Base-by-base conservation (phyloP, 2,797 vertebrate species). In the Gallinago stenura region DNA sequence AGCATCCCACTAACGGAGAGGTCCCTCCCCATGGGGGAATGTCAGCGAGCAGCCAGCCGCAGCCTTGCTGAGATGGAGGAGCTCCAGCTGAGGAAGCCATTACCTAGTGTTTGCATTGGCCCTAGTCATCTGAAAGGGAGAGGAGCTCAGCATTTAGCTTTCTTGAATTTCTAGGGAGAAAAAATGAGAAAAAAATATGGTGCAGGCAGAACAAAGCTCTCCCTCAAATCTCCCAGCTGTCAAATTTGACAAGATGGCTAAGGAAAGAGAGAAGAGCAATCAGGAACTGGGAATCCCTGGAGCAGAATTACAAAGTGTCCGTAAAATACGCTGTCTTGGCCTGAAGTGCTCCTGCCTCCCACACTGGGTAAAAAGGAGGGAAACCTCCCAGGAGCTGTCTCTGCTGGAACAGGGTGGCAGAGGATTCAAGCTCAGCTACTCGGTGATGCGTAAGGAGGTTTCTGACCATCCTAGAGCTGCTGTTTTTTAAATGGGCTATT, bases 31-130 rank as follows among this genome's bases (percentile, higher is more conserved):
- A 7, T 1, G 0, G 9, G 4, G 10, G 7, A 89, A 45, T 1
- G 4, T 46, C 64, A 73, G 39, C 3, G 4, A 88, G 28, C 35
- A 83, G 65, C 25, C 2, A 1, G 65, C 25, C 2, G 1, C 28
- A 30, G 33, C 31, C 78, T 35, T 83, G 72, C 48, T 0, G 2
- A 56, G n/a, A 53, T 22, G 8, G 53, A 88, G n/a, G 5, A 60
- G 12, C 25, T 87, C 76, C 83, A 68, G 61, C 62, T 71, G 92
- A 93, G 50, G 65, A 88, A 90, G 25, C 54, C 54, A 53, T 88
- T 68, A 75, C 39, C 39, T n/a, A 20, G 19, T 88, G 48, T 92
- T 93, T 95, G 21, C 48, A 51, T 68, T 94, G 83, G 72, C 61
- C 53, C 12, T 45, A 22, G 31, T 48, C 2, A 3, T 41, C 72